These are phyloP conservation scores for Aegotheles bennettii DNA, from an alignment of 2,113 vertebrate genomes.

Conservation along the genomic window DNA sequence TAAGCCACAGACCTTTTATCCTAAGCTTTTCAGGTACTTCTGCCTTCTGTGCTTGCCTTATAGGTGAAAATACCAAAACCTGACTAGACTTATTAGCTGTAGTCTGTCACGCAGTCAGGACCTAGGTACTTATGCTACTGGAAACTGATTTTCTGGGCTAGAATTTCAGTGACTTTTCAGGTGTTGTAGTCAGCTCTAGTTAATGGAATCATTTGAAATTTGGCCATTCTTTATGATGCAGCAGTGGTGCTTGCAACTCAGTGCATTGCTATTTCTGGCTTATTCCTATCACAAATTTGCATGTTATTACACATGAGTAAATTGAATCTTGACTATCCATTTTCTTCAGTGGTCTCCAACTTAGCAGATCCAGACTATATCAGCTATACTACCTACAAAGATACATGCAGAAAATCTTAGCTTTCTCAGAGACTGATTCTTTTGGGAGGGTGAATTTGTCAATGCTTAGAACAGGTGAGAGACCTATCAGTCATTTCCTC, in stretches of 20 bases:
- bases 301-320: neutral
- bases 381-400: neutral
- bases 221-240: neutral
- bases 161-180: neutral
- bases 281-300: neutral
- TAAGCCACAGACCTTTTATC: neutral
- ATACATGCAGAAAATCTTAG: neutral
- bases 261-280: neutral
- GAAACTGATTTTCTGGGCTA: neutral
- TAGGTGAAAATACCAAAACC: neutral
- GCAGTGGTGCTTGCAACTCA: neutral
- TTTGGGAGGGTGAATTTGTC: neutral
- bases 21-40: neutral
- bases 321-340: neutral
- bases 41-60: neutral
- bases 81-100: neutral
- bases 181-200: neutral
- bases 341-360: neutral
- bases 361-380: neutral
- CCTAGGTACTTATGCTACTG: neutral
- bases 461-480: neutral
- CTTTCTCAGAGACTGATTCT: neutral
- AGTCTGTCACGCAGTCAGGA: neutral
- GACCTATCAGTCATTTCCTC: neutral
- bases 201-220: neutral